Evolutionary conservation across 2,888 invertebrate species (phyloP).

Genomic region (Nephrotoma appendiculata): DNA sequence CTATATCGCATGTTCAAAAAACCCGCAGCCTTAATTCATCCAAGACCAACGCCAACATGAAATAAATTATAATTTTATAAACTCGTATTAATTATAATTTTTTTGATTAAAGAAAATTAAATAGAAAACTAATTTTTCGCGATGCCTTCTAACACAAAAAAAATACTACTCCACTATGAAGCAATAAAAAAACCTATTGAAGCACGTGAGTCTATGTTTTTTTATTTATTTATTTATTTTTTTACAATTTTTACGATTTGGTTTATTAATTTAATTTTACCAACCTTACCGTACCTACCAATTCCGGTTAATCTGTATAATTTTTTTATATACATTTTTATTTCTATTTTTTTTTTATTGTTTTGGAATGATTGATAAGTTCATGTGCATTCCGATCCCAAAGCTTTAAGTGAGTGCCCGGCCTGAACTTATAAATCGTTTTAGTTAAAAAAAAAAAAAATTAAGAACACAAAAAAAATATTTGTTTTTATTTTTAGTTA

Average conservation of each 20-base stretch:
- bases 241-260: conserved; percentile 14
- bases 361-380: background rate
- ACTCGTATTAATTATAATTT: background rate
- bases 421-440: background rate
- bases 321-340: background rate
- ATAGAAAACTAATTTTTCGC: conserved; percentile 7
- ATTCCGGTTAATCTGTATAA: background rate
- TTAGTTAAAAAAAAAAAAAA: background rate
- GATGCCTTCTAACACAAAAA: conserved; percentile 5
- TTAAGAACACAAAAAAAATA: background rate
- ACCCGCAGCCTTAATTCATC: conserved; percentile 32
- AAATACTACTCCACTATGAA: conserved; percentile 8
- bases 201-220: conserved; percentile 20
- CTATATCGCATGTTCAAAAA: conserved; percentile 72
- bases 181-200: conserved; percentile 15
- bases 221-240: conserved; percentile 16
- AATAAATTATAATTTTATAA: conserved; percentile 6
- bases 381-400: background rate
- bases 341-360: background rate
- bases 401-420: background rate
- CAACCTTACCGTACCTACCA: background rate
- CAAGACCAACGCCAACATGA: conserved; percentile 39
- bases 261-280: conserved; percentile 5
- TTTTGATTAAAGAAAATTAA: conserved; percentile 12
- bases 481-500: conserved; percentile 4